Base-by-base conservation (phyloP, 2,113 vertebrate genomes). In the Actinemys pallida region DNA sequence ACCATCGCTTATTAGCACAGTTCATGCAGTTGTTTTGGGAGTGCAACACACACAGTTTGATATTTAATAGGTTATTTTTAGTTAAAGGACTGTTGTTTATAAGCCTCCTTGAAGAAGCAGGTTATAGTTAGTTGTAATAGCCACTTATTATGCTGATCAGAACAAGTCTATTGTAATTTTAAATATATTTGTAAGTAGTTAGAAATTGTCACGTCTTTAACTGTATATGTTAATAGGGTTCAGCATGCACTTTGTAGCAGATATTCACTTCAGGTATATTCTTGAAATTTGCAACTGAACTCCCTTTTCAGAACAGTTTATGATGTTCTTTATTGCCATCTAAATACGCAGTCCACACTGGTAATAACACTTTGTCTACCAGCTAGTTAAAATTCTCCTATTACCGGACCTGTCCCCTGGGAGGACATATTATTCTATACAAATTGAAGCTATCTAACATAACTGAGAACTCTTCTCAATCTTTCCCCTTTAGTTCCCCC, bases 321-420 rank as follows among this genome's bases (percentile, higher is more conserved):
- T 87, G 35, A 50, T 79, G 6, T 2, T 94, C 22, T 17, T 84
- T 88, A 78, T 72, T 86, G 49, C 20, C 54, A 81, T 20, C 31
- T 88, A 87, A 90, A 83, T 53, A 53, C 24, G 5, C 75, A 45
- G 39, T 89, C 56, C 62, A 47, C 52, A 50, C 50, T 87, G 89
- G 81, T 52, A 82, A 45, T 27, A 92, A 19, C 47, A 86, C 12
- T 95, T 87, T 89, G 9, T 81, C 4, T 35, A 89, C 52, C 24
- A 10, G 5, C 62, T 91, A 83, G 52, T 95, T 97, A 90, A 95
- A 96, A 95, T 93, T 96, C 84, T 93, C 29, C 62, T 92, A 79
- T 50, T 90, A 78, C 19, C 86, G 22, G 42, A 86, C 8, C 16
- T 93, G 86, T 83, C 94, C 88, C 89, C 54, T 35, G 59, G 79